Evolutionary conservation across 2,888 invertebrate species (phyloP), one percentile per base, ranked within the genome.

Genomic region (Aleiodes testaceus): DNA sequence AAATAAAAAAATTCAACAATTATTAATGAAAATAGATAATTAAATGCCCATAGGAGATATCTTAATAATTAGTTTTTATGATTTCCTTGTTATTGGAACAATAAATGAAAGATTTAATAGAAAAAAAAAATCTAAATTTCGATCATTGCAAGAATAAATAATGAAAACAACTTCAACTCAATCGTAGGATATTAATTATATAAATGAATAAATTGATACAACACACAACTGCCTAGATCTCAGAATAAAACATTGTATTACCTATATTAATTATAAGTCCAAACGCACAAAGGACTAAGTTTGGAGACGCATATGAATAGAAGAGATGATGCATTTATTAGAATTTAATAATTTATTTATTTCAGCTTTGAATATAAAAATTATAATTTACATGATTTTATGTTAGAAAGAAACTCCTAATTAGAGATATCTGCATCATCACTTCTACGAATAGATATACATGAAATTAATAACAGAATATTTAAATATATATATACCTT

Each of bases 141-240:
- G 52, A 45, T 59, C 14, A 44, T n/a, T 22, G 22, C 45, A 5
- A 3, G 26, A 63, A 36, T 36, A 36, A 36, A 26, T 5, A 26
- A 26, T 22, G 26, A 61, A 20, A 61, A n/a, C n/a, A 44, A 16
- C 22, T 45, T 45, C 20, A 45, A 45, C 20, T 45, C 45, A 63
- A 63, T 63, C 59, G 59, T 59, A 69, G 61, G 61, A 74, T 63
- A 72, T 68, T 44, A 53, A 69, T 47, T 68, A 73, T 70, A 76
- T 71, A 69, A 75, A 75, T 77, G 78, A 80, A 81, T 74, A 63
- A 69, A 36, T 42, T 55, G 69, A 72, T 66, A 74, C 68, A 81
- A 82, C 82, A 84, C 81, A 80, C 82, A 84, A 85, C 85, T 85
- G 85, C 86, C 84, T 85, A 86, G 84, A 83, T 82, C 84, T 84